Percentiles rank a stretch among this genome's conserved stretches.
Conservation (phyloP, 2,888 invertebrate genomes). For the Axea sp. region DNA sequence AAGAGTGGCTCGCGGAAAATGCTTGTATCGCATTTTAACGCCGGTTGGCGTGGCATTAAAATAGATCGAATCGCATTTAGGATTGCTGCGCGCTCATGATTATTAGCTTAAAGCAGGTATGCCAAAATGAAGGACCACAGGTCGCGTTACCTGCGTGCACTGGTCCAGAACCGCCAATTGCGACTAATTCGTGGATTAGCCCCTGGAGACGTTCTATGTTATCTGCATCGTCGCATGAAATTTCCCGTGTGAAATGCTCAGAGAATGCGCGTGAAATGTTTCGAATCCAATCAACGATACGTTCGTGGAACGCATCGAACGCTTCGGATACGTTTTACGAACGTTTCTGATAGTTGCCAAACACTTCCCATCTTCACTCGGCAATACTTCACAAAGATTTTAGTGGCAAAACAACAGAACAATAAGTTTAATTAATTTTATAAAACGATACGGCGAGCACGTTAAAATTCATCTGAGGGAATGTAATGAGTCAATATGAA, state of each 20-base stretch:
- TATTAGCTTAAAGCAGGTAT: constrained; percentile 49
- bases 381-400: constrained; percentile 5
- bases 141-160: constrained; percentile 1
- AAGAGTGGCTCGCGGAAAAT: no score
- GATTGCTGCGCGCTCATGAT: constrained; percentile 15
- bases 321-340: constrained; percentile 28
- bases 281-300: constrained; percentile 41
- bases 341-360: constrained; percentile 15
- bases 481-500: no score
- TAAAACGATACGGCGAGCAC: no score
- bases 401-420: not conserved
- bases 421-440: not conserved
- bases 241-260: constrained; percentile 33
- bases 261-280: constrained; percentile 41
- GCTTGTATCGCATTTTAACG: no score
- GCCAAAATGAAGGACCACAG: constrained; percentile 34
- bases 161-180: constrained; percentile 15
- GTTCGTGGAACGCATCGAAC: constrained; percentile 12
- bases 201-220: constrained; percentile 43
- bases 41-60: no score
- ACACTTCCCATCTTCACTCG: not conserved
- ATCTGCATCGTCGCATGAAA: constrained; percentile 45
- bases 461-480: no score
- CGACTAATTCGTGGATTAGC: constrained; percentile 22
- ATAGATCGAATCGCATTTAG: constrained; percentile 23